phyloP scores from a whole-genome alignment of 2,888 invertebrate species.

The Cerceris ruficornis region DNA sequence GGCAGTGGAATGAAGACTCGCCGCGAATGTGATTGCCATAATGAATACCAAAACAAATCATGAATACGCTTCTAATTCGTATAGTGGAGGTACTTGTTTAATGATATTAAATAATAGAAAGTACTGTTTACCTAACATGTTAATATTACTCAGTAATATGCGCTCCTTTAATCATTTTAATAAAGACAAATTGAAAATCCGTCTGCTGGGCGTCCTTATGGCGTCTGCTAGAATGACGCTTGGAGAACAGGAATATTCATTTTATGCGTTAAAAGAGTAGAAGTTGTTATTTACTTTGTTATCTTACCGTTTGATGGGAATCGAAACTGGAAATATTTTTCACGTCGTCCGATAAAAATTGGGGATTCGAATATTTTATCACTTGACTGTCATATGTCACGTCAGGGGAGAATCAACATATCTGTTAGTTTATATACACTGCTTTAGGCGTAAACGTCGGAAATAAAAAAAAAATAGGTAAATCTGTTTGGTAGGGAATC shows the following conservation, averaged over 20 bases:
- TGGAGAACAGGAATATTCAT: constrained; percentile 42
- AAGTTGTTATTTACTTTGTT: not conserved
- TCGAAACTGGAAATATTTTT: not conserved
- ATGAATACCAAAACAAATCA: constrained; percentile 73
- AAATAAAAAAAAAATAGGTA: not conserved
- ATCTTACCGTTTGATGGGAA: not conserved
- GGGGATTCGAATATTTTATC: constrained; percentile 6
- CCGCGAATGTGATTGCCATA: constrained; percentile 71
- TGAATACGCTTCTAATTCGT: constrained; percentile 69
- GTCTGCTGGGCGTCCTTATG: constrained; percentile 81
- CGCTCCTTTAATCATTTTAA: constrained; percentile 1
- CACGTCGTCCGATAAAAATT: not conserved
- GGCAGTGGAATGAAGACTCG: constrained; percentile 74
- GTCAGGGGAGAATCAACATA: constrained; percentile 22
- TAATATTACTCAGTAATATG: constrained; percentile 13
- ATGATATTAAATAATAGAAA: constrained; percentile 19
- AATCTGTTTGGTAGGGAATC: not conserved
- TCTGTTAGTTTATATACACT: constrained; percentile 20
- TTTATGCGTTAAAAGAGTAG: not conserved
- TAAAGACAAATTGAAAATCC: constrained; percentile 71
- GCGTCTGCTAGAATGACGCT: constrained; percentile 81
- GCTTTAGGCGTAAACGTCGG: not conserved
- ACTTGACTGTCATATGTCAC: constrained; percentile 44
- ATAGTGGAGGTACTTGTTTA: constrained; percentile 70
- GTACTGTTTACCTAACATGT: constrained; percentile 3